phyloP scores from a whole-genome alignment of 2,888 invertebrate genomes.

The Crepidodera aurea region DNA sequence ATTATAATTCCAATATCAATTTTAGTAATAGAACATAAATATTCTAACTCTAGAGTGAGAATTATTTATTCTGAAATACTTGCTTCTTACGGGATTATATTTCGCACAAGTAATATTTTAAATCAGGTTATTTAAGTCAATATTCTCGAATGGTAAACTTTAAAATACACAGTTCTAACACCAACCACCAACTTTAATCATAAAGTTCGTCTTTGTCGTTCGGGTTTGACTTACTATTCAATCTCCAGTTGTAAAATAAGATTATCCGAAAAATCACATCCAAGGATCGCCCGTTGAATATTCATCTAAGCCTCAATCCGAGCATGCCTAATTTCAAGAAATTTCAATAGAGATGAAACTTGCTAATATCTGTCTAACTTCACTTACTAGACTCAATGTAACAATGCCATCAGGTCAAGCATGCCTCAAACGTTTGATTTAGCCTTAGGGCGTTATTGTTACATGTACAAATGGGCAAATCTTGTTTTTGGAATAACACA shows the following conservation, averaged over 20 bases:
- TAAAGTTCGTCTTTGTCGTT: not conserved
- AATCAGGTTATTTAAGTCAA: too few relatives aligned
- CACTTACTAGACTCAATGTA: not conserved
- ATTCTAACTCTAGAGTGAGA: too few relatives aligned
- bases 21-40: too few relatives aligned
- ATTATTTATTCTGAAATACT: too few relatives aligned
- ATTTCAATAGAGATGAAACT: conserved; percentile 19
- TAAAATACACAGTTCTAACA: not conserved
- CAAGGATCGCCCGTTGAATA: conserved; percentile 19
- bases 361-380: conserved; percentile 23
- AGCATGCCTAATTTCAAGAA: conserved; percentile 23
- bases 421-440: not conserved
- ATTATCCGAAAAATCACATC: conserved; percentile 15
- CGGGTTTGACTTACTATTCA: not conserved
- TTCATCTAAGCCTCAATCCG: conserved; percentile 22
- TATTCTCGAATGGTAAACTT: too few relatives aligned
- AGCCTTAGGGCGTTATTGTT: not conserved
- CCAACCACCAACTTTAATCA: not conserved
- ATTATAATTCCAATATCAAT: too few relatives aligned
- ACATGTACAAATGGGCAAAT: too few relatives aligned
- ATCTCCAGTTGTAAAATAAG: not conserved
- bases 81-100: too few relatives aligned
- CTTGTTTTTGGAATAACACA: too few relatives aligned
- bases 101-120: too few relatives aligned
- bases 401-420: conserved; percentile 23